These are phyloP conservation scores for Matsumyia berberina DNA, from an alignment of 2,888 invertebrate genomes.

Conservation along the genomic window DNA sequence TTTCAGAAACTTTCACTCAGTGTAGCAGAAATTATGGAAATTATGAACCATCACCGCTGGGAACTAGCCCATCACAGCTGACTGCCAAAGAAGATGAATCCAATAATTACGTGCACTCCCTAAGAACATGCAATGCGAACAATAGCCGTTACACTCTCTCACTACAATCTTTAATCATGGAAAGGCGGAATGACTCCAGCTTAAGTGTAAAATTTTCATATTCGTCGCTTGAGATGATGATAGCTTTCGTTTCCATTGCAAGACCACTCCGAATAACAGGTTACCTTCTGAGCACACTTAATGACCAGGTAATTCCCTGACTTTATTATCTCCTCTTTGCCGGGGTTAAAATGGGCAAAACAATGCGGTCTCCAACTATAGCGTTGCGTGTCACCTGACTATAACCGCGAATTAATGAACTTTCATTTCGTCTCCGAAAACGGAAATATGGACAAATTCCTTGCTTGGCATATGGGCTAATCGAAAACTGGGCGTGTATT, in stretches of 20 bases:
- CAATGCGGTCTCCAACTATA: conserved; percentile 29
- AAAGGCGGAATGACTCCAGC: not conserved
- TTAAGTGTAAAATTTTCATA: not conserved
- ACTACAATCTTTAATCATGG: conserved; percentile 27
- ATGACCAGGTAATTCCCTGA: conserved; percentile 35
- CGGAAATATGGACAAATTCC: not conserved
- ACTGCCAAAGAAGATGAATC: not conserved
- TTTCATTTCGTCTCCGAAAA: conserved; percentile 28
- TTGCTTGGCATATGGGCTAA: conserved; percentile 14
- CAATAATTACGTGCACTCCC: conserved; percentile 2
- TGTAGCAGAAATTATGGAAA: conserved; percentile 3
- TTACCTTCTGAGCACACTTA: conserved; percentile 38
- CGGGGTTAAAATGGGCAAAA: conserved; percentile 24
- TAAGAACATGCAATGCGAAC: conserved; percentile 18
- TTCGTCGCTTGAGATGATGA: conserved; percentile 3
- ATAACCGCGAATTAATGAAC: conserved; percentile 42
- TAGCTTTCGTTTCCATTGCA: conserved; percentile 47
- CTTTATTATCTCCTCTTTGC: conserved; percentile 11
- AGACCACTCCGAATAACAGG: conserved; percentile 34
- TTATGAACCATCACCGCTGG: not conserved
- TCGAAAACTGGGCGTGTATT: conserved; percentile 17
- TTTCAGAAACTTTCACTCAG: not conserved
- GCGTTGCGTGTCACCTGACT: conserved; percentile 52
- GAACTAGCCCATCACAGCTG: conserved; percentile 23
- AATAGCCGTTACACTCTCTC: conserved; percentile 37